These are phyloP conservation scores for Alfaro cultratus DNA, from an alignment of 2,797 vertebrate species.

Conservation along the genomic window DNA sequence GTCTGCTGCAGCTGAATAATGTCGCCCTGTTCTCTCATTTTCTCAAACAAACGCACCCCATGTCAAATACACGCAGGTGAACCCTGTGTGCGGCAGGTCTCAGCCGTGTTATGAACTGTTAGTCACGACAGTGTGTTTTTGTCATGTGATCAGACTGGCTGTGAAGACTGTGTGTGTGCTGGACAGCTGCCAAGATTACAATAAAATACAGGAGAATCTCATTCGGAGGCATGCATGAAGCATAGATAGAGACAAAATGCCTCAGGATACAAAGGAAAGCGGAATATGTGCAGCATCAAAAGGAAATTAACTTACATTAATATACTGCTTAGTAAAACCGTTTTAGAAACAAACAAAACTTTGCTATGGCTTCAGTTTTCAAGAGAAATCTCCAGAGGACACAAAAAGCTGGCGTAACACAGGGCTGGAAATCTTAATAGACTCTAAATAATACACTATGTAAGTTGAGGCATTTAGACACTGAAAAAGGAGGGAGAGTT, in stretches of 20 bases:
- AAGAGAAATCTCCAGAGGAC: neutral
- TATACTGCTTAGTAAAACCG: neutral
- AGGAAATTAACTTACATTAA: neutral
- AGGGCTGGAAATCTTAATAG: too few relatives aligned
- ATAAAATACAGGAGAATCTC: slow-evolving; percentile 41
- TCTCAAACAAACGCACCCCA: slow-evolving; percentile 46
- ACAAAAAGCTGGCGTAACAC: neutral
- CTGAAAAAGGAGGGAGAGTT: too few relatives aligned
- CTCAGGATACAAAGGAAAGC: slow-evolving; percentile 9
- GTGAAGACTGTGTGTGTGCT: neutral
- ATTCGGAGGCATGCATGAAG: slow-evolving; percentile 27
- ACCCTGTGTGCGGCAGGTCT: slow-evolving; percentile 15
- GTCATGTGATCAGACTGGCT: slow-evolving; percentile 33
- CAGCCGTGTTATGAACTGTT: slow-evolving; percentile 50
- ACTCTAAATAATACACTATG: too few relatives aligned
- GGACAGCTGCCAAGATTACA: slow-evolving; percentile 33
- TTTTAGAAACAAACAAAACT: neutral
- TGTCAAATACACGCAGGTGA: slow-evolving; percentile 45
- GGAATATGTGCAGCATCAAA: slow-evolving; percentile 6
- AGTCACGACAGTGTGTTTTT: slow-evolving; percentile 29
- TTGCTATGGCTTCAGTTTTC: neutral
- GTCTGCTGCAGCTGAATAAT: slow-evolving; percentile 73
- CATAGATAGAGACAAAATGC: slow-evolving; percentile 38
- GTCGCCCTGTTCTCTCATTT: slow-evolving; percentile 63
- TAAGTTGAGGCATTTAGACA: too few relatives aligned